Conservation (phyloP, 2,113 vertebrate genomes). For the Lagopus muta region DNA sequence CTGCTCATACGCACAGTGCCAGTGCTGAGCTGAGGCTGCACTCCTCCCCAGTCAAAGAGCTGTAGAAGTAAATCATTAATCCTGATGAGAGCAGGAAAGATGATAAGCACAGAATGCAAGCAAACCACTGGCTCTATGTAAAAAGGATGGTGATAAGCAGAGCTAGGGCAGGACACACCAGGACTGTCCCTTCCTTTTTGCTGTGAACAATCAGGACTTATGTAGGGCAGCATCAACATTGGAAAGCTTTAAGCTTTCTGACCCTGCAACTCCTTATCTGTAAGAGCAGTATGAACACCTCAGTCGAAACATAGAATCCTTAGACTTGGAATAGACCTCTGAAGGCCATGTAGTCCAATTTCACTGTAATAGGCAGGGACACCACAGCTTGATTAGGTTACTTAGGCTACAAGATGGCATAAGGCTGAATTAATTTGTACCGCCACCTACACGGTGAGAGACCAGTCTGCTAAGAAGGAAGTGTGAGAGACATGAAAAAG, state of each 20-base stretch:
- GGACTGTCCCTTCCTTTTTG: neutral
- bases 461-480: neutral
- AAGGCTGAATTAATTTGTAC: neutral
- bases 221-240: neutral
- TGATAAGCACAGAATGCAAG: neutral
- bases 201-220: neutral
- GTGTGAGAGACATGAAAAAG: neutral
- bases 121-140: neutral
- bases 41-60: neutral
- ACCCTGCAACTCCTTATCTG: neutral
- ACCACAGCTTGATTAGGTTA: too few species aligned
- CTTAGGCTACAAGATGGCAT: neutral
- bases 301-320: too few species aligned
- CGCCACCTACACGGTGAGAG: neutral
- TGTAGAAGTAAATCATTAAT: neutral
- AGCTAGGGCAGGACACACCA: neutral
- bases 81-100: neutral
- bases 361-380: too few species aligned
- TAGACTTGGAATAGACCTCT: too few species aligned
- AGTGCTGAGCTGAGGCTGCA: neutral
- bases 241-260: neutral
- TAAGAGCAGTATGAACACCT: neutral
- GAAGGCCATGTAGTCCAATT: too few species aligned
- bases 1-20: neutral
- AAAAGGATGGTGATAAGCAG: neutral